These are phyloP conservation scores for Anhinga anhinga DNA, from an alignment of 2,113 vertebrate genomes.

Conservation along the genomic window DNA sequence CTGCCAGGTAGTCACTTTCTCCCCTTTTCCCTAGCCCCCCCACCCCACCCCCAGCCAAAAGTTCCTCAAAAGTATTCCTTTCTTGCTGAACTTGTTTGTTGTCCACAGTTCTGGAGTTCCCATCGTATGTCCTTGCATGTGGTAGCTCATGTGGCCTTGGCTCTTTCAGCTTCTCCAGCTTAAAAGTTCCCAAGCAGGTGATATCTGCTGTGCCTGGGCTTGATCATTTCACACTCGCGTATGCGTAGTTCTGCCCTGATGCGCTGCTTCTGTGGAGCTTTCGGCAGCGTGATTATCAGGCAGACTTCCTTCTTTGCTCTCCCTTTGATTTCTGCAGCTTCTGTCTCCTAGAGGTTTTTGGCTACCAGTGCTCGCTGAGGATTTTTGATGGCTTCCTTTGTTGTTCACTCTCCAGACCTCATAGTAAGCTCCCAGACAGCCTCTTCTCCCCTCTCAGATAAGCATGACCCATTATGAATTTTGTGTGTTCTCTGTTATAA, in stretches of 20 bases:
- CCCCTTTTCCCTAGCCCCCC: background rate
- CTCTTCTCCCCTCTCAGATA: background rate
- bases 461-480: background rate
- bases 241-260: background rate
- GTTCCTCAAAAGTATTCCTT: background rate
- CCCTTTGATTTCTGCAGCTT: background rate
- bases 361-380: background rate
- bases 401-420: background rate
- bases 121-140: background rate
- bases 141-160: background rate
- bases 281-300: background rate
- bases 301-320: background rate
- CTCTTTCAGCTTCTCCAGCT: background rate
- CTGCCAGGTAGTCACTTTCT: background rate
- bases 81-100: background rate
- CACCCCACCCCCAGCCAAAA: background rate
- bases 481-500: background rate
- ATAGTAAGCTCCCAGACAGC: background rate
- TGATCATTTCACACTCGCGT: fast-evolving
- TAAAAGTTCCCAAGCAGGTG: background rate
- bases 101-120: fast-evolving
- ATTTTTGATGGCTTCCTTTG: background rate
- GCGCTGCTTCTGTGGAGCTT: background rate
- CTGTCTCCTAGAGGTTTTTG: background rate
- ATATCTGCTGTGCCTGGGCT: background rate